Conservation (phyloP, 2,797 vertebrate species). For the Tokudaia tokunoshimensis region DNA sequence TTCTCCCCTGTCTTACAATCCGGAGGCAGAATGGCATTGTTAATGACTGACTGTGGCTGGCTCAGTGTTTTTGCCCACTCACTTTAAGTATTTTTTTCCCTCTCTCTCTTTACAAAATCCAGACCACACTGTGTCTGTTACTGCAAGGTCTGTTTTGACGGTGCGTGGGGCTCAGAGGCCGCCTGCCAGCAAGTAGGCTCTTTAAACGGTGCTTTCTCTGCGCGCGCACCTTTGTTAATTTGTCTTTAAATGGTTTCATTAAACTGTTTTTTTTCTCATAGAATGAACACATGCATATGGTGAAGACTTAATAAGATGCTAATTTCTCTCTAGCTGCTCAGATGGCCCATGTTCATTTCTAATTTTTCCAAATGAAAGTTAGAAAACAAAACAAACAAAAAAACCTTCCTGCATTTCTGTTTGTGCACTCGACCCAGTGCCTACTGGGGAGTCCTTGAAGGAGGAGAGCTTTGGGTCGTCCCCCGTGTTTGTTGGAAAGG, state of each 20-base stretch:
- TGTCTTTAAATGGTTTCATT: slow-evolving; percentile 3
- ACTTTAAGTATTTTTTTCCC: background rate
- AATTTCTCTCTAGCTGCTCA: slow-evolving; percentile 34
- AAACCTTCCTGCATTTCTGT: background rate
- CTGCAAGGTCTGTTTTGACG: background rate
- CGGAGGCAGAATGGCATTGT: background rate
- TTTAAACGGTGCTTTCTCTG: background rate
- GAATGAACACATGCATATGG: background rate
- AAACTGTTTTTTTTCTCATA: background rate
- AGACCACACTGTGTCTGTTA: background rate
- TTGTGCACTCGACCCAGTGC: background rate
- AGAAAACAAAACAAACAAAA: background rate
- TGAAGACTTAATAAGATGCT: background rate
- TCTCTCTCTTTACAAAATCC: background rate
- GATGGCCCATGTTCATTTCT: background rate
- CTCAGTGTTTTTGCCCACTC: background rate
- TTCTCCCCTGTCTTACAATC: background rate
- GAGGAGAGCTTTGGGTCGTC: background rate
- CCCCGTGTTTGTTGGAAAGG: background rate
- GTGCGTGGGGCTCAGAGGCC: background rate
- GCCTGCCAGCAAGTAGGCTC: background rate
- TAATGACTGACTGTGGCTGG: background rate
- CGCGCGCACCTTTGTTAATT: background rate
- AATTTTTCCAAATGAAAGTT: background rate
- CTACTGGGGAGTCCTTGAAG: background rate